Evolutionary conservation across 1,140 invertebrate species (phyloP).

Genomic region (Ceratina japonica): DNA sequence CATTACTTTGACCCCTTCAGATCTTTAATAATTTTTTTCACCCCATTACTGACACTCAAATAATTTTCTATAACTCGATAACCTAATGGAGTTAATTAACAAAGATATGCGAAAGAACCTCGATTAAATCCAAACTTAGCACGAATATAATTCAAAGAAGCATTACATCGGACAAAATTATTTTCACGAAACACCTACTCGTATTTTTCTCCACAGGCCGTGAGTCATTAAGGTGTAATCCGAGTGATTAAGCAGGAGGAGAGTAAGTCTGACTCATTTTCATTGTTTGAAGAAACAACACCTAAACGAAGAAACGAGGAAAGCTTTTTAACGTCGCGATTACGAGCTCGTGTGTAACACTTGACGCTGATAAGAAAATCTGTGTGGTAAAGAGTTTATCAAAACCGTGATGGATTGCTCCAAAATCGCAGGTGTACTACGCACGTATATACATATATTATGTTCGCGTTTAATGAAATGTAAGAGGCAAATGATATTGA

Average conservation of each 20-base stretch:
- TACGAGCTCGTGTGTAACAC: no score
- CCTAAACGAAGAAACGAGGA: background rate
- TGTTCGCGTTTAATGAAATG: slow-evolving; percentile 30
- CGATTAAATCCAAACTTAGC: no score
- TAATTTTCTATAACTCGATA: no score
- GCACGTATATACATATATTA: background rate
- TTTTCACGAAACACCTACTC: background rate
- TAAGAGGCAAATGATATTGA: slow-evolving; percentile 40
- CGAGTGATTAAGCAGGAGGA: slow-evolving; percentile 2
- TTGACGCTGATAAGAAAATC: background rate
- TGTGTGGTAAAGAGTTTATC: background rate
- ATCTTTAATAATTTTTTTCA: no score
- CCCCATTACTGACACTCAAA: no score
- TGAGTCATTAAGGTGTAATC: slow-evolving; percentile 7
- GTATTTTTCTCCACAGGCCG: background rate
- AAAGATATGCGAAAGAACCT: no score
- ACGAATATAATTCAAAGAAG: slow-evolving; percentile 8
- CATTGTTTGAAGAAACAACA: background rate
- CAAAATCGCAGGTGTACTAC: background rate
- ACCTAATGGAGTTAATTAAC: no score
- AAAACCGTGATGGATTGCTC: background rate
- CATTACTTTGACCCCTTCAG: no score
- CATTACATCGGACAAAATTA: background rate
- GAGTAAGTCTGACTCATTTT: background rate
- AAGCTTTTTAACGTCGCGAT: background rate